A percentile compares a stretch with the other conserved stretches of the same genome.
Evolutionary conservation across 2,113 vertebrate species (phyloP).

Genomic region (Motacilla alba): DNA sequence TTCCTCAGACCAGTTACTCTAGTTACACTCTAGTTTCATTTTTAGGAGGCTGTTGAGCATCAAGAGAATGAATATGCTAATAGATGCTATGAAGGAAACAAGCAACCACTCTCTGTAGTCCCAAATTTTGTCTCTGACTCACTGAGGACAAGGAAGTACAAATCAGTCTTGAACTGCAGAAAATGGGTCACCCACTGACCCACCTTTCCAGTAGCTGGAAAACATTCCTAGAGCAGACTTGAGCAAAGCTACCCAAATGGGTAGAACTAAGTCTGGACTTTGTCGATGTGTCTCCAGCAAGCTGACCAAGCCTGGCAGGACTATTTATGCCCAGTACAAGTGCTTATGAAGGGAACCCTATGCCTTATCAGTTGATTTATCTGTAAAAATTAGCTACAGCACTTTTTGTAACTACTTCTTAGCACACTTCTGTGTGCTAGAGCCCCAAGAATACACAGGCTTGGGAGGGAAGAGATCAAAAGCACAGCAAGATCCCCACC

Average conservation of each 20-base stretch:
- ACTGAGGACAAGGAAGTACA: background rate
- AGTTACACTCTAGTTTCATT: background rate
- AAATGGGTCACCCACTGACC: conserved; percentile 3
- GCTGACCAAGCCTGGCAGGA: background rate
- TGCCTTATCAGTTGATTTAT: background rate
- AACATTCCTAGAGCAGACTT: background rate
- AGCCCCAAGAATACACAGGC: background rate
- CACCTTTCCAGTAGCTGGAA: background rate
- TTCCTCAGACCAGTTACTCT: background rate
- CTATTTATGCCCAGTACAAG: background rate
- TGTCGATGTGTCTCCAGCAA: background rate
- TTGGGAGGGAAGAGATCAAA: background rate
- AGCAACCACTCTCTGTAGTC: background rate
- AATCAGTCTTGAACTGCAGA: background rate
- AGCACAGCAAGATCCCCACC: background rate
- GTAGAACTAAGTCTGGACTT: background rate
- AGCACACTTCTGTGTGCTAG: background rate
- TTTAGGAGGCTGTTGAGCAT: background rate
- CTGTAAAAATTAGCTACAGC: background rate
- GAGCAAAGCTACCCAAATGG: background rate
- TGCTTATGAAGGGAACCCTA: background rate
- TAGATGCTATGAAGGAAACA: background rate
- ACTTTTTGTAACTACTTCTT: background rate
- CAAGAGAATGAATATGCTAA: background rate
- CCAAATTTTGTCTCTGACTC: background rate